A percentile compares a stretch with the other conserved stretches of the same genome.
These are phyloP conservation scores for Odocoileus hemionus DNA, from an alignment of 2,113 vertebrate species.

Conservation along the genomic window DNA sequence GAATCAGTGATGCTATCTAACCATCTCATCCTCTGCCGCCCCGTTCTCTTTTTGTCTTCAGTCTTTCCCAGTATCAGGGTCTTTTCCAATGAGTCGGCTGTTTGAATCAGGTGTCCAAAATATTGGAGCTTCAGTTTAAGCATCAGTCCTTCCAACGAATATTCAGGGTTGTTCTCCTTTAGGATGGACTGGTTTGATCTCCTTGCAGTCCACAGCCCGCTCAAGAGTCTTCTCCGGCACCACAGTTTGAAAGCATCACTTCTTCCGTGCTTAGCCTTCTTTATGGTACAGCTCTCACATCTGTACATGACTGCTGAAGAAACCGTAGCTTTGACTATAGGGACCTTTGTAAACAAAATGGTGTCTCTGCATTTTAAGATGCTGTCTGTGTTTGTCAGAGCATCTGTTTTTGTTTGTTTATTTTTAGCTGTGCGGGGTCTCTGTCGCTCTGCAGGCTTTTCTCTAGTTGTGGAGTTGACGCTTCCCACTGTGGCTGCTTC, in stretches of 20 bases:
- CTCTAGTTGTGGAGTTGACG: background rate
- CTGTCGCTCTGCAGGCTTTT: background rate
- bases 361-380: background rate
- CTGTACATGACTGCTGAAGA: background rate
- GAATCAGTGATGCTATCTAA: background rate
- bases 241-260: background rate
- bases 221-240: background rate
- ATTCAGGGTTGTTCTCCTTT: background rate
- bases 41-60: background rate
- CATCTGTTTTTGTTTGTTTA: background rate
- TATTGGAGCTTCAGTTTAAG: background rate
- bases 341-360: background rate
- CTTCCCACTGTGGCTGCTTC: background rate
- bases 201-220: background rate
- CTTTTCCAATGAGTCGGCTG: background rate
- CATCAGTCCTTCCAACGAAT: background rate
- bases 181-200: background rate
- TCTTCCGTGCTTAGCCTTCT: background rate
- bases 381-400: background rate
- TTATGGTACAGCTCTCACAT: background rate
- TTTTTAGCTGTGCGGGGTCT: background rate
- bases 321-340: background rate
- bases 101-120: background rate
- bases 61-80: background rate
- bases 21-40: background rate